Percentiles rank a stretch among this genome's conserved stretches.
Evolutionary conservation across 2,113 vertebrate species (phyloP).

Genomic region (Pipra filicauda): DNA sequence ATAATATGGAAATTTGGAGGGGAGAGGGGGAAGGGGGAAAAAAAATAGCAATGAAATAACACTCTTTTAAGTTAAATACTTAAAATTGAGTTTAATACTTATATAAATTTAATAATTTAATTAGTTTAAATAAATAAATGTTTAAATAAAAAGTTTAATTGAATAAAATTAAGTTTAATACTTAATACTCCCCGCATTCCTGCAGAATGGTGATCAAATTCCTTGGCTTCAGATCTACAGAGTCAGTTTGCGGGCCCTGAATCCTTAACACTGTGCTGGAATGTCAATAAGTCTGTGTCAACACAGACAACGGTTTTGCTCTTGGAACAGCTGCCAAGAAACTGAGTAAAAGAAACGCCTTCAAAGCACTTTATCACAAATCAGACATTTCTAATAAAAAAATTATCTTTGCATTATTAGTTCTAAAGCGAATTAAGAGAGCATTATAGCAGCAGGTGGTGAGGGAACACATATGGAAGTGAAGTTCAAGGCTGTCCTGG

Average conservation of each 20-base stretch:
- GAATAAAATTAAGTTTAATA: too few relatives aligned
- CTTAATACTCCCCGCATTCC: neutral
- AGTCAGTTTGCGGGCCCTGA: neutral
- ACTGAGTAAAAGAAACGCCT: neutral
- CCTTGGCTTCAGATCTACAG: neutral
- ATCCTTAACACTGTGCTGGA: neutral
- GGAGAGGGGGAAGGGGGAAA: accelerated
- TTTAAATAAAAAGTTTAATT: too few relatives aligned
- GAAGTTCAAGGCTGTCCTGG: neutral
- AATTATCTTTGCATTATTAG: neutral
- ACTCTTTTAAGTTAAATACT: neutral
- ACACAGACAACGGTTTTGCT: neutral
- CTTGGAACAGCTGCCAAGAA: neutral
- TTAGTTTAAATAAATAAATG: too few relatives aligned
- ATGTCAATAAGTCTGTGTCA: neutral
- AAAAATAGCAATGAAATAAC: neutral
- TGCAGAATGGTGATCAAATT: neutral
- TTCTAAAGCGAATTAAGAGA: neutral
- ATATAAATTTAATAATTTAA: too few relatives aligned
- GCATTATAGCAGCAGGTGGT: neutral
- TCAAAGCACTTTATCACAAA: neutral
- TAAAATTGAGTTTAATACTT: too few relatives aligned
- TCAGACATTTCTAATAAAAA: neutral
- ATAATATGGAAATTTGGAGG: neutral
- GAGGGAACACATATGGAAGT: neutral